A percentile compares a stretch with the other conserved stretches of the same genome.
These are phyloP conservation scores for Cyphomyrus plagiostoma DNA, from an alignment of 2,113 vertebrate genomes.

Conservation along the genomic window DNA sequence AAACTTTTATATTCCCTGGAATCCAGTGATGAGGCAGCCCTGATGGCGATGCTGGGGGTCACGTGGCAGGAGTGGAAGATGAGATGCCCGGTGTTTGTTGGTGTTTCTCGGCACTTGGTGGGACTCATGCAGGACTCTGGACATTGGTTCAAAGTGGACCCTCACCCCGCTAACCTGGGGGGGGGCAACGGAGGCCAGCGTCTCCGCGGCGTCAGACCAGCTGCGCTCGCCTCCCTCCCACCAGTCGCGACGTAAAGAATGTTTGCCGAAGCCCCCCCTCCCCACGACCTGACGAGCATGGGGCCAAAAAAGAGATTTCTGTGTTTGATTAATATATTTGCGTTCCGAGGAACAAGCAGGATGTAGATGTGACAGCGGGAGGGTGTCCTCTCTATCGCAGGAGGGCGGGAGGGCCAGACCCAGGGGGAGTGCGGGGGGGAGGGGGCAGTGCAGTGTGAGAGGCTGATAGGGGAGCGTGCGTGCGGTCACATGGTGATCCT, in stretches of 20 bases:
- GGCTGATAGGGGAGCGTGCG: too few relatives aligned
- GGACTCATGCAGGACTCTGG: background rate
- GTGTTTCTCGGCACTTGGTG: background rate
- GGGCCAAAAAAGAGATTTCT: conserved; percentile 46
- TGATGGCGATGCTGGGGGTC: background rate
- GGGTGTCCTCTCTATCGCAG: conserved; percentile 54
- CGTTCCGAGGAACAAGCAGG: conserved; percentile 49
- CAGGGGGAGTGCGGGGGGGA: background rate
- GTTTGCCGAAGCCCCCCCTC: background rate
- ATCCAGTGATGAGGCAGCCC: background rate
- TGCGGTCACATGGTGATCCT: background rate
- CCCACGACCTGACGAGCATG: conserved; percentile 24
- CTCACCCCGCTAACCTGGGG: background rate
- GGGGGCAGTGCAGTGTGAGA: background rate
- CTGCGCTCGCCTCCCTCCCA: background rate
- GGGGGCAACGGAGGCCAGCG: background rate
- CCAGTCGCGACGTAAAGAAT: background rate
- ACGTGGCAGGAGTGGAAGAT: background rate
- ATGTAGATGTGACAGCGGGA: conserved; percentile 18
- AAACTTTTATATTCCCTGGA: background rate
- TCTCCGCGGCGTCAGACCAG: background rate
- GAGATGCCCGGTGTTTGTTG: conserved; percentile 12
- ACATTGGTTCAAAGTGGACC: conserved; percentile 1
- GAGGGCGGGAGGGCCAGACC: conserved; percentile 25
- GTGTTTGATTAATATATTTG: conserved; percentile 64